Base-by-base conservation (phyloP, 2,888 invertebrate genomes). In the Diarsia mendica region DNA sequence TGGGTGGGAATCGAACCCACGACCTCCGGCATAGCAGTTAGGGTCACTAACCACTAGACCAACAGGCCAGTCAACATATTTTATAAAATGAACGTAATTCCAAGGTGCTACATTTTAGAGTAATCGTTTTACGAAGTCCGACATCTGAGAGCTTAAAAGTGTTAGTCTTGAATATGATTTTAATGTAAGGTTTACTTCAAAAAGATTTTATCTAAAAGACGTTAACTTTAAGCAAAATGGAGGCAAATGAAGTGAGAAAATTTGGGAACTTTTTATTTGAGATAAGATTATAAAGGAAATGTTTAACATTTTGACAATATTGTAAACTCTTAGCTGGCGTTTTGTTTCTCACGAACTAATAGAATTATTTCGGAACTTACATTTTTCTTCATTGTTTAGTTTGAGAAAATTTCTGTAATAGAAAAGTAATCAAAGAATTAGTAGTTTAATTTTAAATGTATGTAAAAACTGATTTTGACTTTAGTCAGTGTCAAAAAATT, bases 221-320 rank as follows among this genome's bases (percentile, higher is more conserved):
- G 67, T 74, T 81, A 60, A 72, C 66, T 75, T 55, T 58, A 72
- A 61, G 55, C 48, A 71, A 70, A 77, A 67, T 71, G 75, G 51
- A 60, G 70, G 79, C 51, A 75, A 80, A 83, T 83, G 83, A 81
- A 81, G 78, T 79, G 75, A 69, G 71, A 72, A 83, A 61, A 75
- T 75, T 78, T 69, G 53, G 60, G 15, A 79, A 78, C 70, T 73
- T 75, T 70, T 68, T 73, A 75, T 67, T 73, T 67, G 9, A 67
- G 65, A 76, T 83, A 76, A 83, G 46, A 67, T 77, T 72, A 51
- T 53, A 39, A 75, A 73, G 80, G 68, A 70, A 83, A 68, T 55
- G 18, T 70, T 67, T 20, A 67, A 70, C 48, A 58, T 63, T 69
- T 73, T 53, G 51, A 63, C 49, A 78, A 23, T 49, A 33, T 79